Base-by-base conservation (phyloP, 2,888 invertebrate genomes). In the Andricus quercusramuli region DNA sequence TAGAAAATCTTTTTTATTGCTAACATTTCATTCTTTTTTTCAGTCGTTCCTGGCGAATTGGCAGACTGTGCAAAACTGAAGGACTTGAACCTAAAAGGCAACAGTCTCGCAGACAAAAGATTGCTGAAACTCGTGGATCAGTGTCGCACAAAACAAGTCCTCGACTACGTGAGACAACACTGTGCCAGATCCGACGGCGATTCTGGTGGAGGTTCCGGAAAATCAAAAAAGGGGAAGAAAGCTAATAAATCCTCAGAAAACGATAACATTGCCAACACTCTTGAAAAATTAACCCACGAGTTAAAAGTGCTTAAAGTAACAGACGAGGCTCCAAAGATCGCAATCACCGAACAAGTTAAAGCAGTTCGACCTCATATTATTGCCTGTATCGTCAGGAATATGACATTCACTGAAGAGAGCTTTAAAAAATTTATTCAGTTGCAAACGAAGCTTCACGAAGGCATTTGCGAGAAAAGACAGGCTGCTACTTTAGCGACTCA, bases 401-500 rank as follows among this genome's bases (percentile, higher is more conserved):
- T 97, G 17, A 92, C 93, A 64, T 95, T 97, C 85, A 94, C 94
- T 1, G 94, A 95, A 37, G 93, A 93, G 0, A 93, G 93, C n/a
- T 95, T 96, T 84, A 97, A 96, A 90, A 95, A 95, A 90, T 97
- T 97, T 87, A 96, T 97, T 83, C 95, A 96, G 88, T 89, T 97
- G 88, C 97, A 97, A 93, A 97, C 96, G 0, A 96, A 95, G 90
- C 92, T 96, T 44, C 96, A 96, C 87, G 96, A 96, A 83, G 94
- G 95, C 0, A 93, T 97, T 15, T 97, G 97, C 90, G 95, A 96
- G 78, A 97, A 97, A 89, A 93, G 97, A 85, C 96, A 96, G 87
- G 93, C 94, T 0, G 96, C 97, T 0, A 97, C 97, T 0, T 96
- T 97, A 81, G 97, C 97, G 4, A 97, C 97, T 0, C 98, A 98